Base-by-base conservation (phyloP, 92 coral and sea anemone species). In the Epizoanthus illoricatus region DNA sequence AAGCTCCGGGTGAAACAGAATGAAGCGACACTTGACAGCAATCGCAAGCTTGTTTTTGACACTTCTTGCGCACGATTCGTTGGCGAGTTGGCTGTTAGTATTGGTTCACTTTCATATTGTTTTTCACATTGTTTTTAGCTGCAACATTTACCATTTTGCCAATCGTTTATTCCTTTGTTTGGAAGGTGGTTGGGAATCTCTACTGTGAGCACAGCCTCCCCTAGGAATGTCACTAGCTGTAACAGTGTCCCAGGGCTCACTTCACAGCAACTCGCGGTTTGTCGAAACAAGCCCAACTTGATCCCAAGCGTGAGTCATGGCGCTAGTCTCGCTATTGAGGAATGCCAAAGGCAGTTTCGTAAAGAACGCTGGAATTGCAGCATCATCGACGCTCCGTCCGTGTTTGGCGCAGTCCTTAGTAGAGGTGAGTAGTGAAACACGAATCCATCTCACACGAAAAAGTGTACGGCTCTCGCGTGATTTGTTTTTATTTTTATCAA, bases 311-410 rank as follows among this genome's bases (percentile, higher is more conserved):
- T 97, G 24, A 90, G 93, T 21, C 84, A 78, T 17, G 99, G 97
- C 17, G 99, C 97, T 17, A 76, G 73, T 45, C 79, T 97, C 62
- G 99, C 92, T 15, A 97, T 97, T 64, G 65, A 79, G 15, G 98
- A 97, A 73, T 97, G 99, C 57, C 90, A 97, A 87, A 90, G 80
- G 63, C 98, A 91, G 88, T 91, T 97, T 82, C 88, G 87, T 18
- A 89, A 86, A 75, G 99, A 93, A 79, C 89, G 98, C 20, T 97
- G 99, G 99, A 87, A 97, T 66, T 97, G 99, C 64, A 79, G 93
- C 66, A 97, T 97, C 5, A 87, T 95, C 67, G 80, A 91, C 21
- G 84, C 89, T 7, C 92, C 94, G 15, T 81, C 99, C 19, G 99
- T 92, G 69, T 93, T 97, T 58, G 95, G 96, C 72, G 95, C 89